These are phyloP conservation scores for Pseudorhiza aurosa DNA, from an alignment of 30 jellyfish, hydroid and myxozoan species.

Conservation along the genomic window DNA sequence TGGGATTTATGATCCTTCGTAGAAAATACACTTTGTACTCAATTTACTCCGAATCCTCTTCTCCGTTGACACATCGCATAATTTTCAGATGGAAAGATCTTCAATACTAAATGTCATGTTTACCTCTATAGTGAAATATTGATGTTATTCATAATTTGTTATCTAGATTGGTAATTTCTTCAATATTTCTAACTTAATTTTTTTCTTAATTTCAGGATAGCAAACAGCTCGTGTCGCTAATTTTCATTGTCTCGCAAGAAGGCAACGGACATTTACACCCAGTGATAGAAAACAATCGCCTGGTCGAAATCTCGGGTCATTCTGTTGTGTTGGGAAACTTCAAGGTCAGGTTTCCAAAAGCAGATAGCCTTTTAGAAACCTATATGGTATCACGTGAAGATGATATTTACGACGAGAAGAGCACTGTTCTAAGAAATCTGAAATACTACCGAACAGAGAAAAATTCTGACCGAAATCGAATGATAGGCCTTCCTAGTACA, in stretches of 20 bases:
- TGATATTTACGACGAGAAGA: constrained; percentile 77
- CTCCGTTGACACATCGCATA: too few relatives aligned
- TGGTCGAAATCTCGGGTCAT: constrained; percentile 67
- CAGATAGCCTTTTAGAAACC: constrained; percentile 43
- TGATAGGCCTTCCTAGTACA: constrained; percentile 82
- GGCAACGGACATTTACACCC: constrained; percentile 59
- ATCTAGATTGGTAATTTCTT: too few relatives aligned
- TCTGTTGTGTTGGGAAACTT: constrained; percentile 70
- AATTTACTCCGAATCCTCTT: too few relatives aligned
- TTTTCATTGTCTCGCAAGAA: constrained; percentile 83
- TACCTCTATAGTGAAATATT: too few relatives aligned
- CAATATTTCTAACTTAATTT: too few relatives aligned
- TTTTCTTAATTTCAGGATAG: constrained; percentile 26
- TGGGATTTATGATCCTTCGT: too few relatives aligned
- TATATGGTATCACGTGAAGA: constrained; percentile 70
- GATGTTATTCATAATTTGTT: too few relatives aligned
- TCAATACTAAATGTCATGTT: too few relatives aligned
- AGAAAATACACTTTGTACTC: too few relatives aligned
- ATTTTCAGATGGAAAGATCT: too few relatives aligned
- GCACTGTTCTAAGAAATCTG: constrained; percentile 58
- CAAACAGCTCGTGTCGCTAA: constrained; percentile 80
- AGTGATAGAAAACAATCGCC: constrained; percentile 21
- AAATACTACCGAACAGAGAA: constrained; percentile 53
- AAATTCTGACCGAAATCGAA: constrained; percentile 55
- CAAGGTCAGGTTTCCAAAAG: constrained; percentile 62